Evolutionary conservation across 2,797 vertebrate genomes (phyloP).

Genomic region (Octomys mimax): DNA sequence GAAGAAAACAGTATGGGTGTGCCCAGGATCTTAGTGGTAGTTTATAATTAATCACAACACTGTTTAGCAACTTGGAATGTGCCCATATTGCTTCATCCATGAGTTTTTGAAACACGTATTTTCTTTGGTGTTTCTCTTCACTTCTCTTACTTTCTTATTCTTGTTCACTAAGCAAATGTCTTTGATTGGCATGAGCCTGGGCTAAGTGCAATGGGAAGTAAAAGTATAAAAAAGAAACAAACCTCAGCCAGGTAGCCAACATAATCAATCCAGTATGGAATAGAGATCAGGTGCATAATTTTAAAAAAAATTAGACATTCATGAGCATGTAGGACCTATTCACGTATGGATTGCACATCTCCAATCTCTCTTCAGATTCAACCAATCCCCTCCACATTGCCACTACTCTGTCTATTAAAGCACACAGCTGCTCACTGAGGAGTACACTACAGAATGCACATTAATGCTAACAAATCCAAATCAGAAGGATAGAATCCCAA

Average conservation of each 20-base stretch:
- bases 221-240: not conserved
- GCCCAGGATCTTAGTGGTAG: constrained; percentile 1
- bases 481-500: not conserved
- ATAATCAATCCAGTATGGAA: not conserved
- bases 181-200: not conserved
- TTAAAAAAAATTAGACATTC: not conserved
- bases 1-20: constrained; percentile 52
- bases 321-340: not conserved
- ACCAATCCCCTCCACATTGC: not conserved
- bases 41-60: constrained; percentile 56
- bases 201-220: not conserved
- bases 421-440: not conserved
- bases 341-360: too few relatives aligned
- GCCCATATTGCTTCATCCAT: not conserved
- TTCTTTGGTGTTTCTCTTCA: not conserved
- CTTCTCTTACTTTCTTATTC: not conserved
- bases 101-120: not conserved
- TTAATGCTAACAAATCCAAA: not conserved
- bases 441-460: not conserved
- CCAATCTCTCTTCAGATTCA: not conserved
- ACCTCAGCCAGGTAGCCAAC: not conserved
- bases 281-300: not conserved
- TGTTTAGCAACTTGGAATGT: constrained; percentile 32
- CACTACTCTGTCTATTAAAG: not conserved
- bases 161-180: not conserved